phyloP scores from a whole-genome alignment of 92 coral and sea anemone genomes.

The Meandrina meandrites region DNA sequence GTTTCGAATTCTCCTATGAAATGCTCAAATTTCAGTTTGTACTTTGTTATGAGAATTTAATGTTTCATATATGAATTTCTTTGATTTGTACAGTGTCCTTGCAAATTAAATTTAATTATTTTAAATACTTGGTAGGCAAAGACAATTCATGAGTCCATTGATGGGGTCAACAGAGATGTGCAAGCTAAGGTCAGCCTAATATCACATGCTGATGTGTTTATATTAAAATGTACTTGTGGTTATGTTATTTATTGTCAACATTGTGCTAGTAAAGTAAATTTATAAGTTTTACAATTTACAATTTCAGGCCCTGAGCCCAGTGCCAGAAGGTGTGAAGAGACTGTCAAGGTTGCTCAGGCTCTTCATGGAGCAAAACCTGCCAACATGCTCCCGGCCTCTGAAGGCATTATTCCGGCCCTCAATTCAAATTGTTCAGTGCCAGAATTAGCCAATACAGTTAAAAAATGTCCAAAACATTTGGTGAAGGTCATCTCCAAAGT shows the following conservation, averaged over 20 bases:
- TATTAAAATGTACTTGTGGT: neutral
- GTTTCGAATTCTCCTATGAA: neutral
- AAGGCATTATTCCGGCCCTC: conserved; percentile 34
- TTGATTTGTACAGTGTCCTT: too few relatives aligned
- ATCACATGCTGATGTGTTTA: neutral
- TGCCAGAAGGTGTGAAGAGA: too few relatives aligned
- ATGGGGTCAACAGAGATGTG: neutral
- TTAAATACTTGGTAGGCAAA: too few relatives aligned
- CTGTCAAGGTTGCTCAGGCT: conserved; percentile 16
- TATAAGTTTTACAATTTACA: too few relatives aligned
- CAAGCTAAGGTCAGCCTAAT: neutral
- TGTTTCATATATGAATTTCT: neutral
- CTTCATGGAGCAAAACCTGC: conserved; percentile 43
- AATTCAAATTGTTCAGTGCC: neutral
- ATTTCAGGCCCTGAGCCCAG: too few relatives aligned
- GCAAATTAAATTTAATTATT: too few relatives aligned
- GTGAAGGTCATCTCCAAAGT: conserved; percentile 42
- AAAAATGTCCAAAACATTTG: conserved; percentile 16
- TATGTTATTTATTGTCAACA: neutral
- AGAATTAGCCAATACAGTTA: conserved; percentile 11
- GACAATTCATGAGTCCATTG: conserved; percentile 1
- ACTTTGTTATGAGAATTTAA: neutral
- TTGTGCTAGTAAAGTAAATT: neutral
- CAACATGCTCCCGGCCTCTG: conserved; percentile 54
- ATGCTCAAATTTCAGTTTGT: conserved; percentile 11